Percentiles rank a stretch among this genome's conserved stretches.
These are phyloP conservation scores for Lampris megalopsis DNA, from an alignment of 2,113 vertebrate genomes.

Conservation along the genomic window DNA sequence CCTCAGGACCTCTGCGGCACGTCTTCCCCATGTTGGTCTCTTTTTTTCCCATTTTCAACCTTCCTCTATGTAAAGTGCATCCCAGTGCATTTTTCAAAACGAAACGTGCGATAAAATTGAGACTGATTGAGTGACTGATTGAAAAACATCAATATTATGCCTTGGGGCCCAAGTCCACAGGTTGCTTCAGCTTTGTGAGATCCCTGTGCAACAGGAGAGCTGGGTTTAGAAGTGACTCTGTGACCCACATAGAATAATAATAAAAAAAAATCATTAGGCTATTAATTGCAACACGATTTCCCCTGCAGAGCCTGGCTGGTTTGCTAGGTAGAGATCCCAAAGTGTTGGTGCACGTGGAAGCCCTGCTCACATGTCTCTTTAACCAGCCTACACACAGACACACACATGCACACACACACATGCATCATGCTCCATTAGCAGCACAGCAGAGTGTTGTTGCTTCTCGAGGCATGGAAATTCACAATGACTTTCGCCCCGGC, in stretches of 20 bases:
- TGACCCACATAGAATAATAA: constrained; percentile 51
- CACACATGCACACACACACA: neutral
- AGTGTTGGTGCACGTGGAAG: constrained; percentile 39
- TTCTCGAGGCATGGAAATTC: constrained; percentile 19
- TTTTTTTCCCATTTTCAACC: too few species aligned
- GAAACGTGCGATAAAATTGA: neutral
- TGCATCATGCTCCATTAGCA: constrained; percentile 11
- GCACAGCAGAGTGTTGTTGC: neutral
- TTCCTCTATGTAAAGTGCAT: too few species aligned
- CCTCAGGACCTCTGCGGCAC: too few species aligned
- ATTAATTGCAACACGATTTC: constrained; percentile 58
- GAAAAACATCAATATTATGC: constrained; percentile 32
- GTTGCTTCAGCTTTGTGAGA: constrained; percentile 19
- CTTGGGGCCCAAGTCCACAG: neutral
- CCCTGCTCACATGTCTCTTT: constrained; percentile 48
- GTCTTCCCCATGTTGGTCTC: too few species aligned
- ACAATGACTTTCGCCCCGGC: constrained; percentile 16
- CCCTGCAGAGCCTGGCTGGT: constrained; percentile 30
- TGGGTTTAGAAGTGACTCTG: constrained; percentile 51
- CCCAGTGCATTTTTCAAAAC: too few species aligned
- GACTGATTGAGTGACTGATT: constrained; percentile 18
- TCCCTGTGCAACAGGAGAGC: constrained; percentile 43
- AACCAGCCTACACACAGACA: constrained; percentile 39
- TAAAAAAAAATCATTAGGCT: constrained; percentile 61
- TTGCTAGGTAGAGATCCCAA: constrained; percentile 19